Base-by-base conservation (phyloP, 1,140 invertebrate genomes). In the Muscidifurax raptorellus region DNA sequence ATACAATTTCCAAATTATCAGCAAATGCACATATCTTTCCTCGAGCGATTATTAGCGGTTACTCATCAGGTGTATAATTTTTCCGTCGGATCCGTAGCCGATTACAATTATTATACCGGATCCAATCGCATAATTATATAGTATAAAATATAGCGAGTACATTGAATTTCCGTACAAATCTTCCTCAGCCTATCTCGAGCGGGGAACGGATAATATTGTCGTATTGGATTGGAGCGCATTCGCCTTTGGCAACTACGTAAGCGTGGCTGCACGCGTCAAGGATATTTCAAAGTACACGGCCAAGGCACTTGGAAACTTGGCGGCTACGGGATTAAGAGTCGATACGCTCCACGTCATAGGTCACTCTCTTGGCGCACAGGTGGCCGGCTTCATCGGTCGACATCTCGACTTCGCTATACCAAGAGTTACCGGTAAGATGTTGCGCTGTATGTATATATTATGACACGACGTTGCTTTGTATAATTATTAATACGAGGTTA, bases 341-440 rank as follows among this genome's bases (percentile, higher is more conserved):
- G 86, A 93, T 0, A 91, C 90, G 22, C 91, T 96, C n/a, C 96
- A 97, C 89, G 89, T 97, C 6, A 94, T 97, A 52, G 96, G 96
- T 0, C 96, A 97, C 89, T 97, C 96, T 7, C 90, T 97, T 59
- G 96, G 96, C 0, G 95, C 95, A 7, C 96, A 97, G 82, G 93
- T 97, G 40, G 94, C 96, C 3, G 96, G 96, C 0, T 94, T 95
- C 76, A 93, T 95, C 1, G 96, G 95, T 0, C 91, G 91, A 32
- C 91, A 91, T 81, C 85, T 94, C 5, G 87, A 88, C n/a, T 86
- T 86, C 22, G 47, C 44, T 9, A 78, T 93, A 2, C 69, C 78
- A n/a, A 87, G 92, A 36, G 89, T 93, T 27, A 93, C 92, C n/a
- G 93, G 92, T 66, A 80, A n/a, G 40, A 6, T 40, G n/a, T 9